A percentile compares a stretch with the other conserved stretches of the same genome.
Evolutionary conservation across 1,140 invertebrate species (phyloP).

Genomic region (Littorina saxatilis): DNA sequence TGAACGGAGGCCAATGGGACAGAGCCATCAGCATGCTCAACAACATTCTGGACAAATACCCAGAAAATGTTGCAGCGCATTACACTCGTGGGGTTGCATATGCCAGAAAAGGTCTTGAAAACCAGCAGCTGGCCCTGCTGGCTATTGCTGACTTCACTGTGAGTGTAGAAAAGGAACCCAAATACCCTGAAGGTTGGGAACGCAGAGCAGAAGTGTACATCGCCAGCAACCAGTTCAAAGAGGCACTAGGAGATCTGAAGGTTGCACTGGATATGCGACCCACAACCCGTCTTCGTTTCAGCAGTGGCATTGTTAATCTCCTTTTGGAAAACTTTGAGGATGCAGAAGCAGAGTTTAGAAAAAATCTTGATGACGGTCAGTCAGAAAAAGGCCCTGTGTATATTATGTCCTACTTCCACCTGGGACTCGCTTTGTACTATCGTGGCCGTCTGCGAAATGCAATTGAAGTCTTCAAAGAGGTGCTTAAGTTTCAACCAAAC

Average conservation of each 20-base stretch:
- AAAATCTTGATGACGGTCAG: conserved; percentile 22
- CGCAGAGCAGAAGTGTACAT: conserved; percentile 65
- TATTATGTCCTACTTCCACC: conserved; percentile 59
- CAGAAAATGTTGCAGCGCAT: conserved; percentile 48
- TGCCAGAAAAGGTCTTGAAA: conserved; percentile 51
- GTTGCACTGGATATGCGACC: conserved; percentile 52
- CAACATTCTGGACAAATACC: conserved; percentile 39
- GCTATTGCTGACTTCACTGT: conserved; percentile 59
- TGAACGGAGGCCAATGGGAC: conserved; percentile 26
- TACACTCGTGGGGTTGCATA: conserved; percentile 57
- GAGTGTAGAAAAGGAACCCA: conserved; percentile 50
- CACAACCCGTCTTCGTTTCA: conserved; percentile 54
- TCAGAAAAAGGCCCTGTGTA: conserved; percentile 7
- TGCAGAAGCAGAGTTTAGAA: conserved; percentile 32
- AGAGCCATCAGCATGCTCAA: conserved; percentile 12
- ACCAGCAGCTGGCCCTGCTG: conserved; percentile 48
- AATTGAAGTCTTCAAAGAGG: conserved; percentile 71
- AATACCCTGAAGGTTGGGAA: conserved; percentile 57
- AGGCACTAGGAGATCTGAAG: conserved; percentile 62
- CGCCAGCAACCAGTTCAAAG: conserved; percentile 52
- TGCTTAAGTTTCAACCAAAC: conserved; percentile 67
- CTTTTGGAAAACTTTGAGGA: conserved; percentile 58
- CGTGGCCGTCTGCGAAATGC: conserved; percentile 68
- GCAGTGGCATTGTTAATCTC: conserved; percentile 61
- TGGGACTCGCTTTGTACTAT: conserved; percentile 68